Conservation (phyloP, 2,113 vertebrate species). For the Saccopteryx bilineata region DNA sequence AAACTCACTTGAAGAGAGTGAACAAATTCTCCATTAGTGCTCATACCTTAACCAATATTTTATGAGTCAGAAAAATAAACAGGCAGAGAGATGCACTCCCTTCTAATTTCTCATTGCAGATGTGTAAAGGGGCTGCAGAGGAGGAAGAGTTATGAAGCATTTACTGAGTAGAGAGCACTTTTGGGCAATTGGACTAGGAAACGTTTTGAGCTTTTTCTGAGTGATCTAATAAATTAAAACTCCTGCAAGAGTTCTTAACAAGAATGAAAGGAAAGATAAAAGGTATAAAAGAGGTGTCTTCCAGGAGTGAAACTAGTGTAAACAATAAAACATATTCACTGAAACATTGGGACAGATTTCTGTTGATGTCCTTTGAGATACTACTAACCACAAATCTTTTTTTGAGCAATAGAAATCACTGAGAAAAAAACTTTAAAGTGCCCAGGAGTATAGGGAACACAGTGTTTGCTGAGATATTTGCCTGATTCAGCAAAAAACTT, state of each 20-base stretch:
- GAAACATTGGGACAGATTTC: not conserved
- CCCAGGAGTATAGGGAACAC: not conserved
- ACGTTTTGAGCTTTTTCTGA: not conserved
- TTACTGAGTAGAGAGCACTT: not conserved
- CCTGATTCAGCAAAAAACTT: not conserved
- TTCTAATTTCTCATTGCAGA: not conserved
- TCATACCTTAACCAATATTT: not conserved
- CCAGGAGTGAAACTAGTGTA: not conserved
- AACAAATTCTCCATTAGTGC: not conserved
- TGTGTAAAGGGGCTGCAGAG: accelerated
- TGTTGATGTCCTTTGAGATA: not conserved
- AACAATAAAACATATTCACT: not conserved
- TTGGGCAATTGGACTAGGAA: not conserved
- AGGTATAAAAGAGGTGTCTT: not conserved
- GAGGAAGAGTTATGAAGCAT: not conserved
- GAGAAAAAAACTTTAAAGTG: not conserved
- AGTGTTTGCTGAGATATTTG: not conserved
- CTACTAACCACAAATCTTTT: not conserved
- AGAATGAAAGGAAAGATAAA: not conserved
- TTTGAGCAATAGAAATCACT: not conserved
- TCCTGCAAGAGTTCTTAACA: not conserved
- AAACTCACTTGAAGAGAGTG: not conserved
- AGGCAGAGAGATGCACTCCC: not conserved
- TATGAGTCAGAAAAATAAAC: not conserved
- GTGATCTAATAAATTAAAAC: not conserved